These are phyloP conservation scores for Stigmatopora argus DNA, from an alignment of 2,113 vertebrate species.

Conservation along the genomic window DNA sequence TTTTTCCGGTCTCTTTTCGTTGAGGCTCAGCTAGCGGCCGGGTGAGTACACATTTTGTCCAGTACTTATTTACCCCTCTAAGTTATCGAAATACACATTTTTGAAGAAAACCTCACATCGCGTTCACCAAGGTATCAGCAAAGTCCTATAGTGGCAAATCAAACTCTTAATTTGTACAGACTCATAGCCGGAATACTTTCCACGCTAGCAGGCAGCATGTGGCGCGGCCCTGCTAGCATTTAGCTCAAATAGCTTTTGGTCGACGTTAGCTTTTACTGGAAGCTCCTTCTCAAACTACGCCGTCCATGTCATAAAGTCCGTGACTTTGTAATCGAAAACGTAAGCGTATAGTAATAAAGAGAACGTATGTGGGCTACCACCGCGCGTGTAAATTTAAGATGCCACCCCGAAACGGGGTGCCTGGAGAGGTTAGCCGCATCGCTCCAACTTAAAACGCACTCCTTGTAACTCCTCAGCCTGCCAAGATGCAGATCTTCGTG, in stretches of 20 bases:
- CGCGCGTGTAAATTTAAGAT: not conserved
- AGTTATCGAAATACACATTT: fast-evolving
- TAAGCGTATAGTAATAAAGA: not conserved
- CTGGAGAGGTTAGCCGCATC: not conserved
- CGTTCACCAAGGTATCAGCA: fast-evolving
- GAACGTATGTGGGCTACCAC: not conserved
- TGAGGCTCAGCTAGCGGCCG: conserved; percentile 52
- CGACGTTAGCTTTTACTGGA: conserved; percentile 5
- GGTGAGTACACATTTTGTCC: conserved; percentile 52
- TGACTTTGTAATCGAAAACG: not conserved
- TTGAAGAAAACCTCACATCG: not conserved
- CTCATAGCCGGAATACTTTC: no score
- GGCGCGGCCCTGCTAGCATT: conserved; percentile 39
- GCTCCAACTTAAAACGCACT: not conserved
- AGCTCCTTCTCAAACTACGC: not conserved
- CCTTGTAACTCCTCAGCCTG: conserved; percentile 43
- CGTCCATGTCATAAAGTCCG: not conserved
- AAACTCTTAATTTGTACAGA: not conserved
- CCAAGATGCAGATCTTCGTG: conserved; percentile 90
- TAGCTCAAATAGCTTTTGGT: not conserved
- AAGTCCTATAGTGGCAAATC: not conserved
- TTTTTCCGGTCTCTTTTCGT: conserved; percentile 59
- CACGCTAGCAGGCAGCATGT: conserved; percentile 41
- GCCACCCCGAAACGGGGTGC: not conserved
- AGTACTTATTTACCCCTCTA: not conserved